Conservation (phyloP, 1,140 invertebrate genomes). For the Scaptomyza montana region DNA sequence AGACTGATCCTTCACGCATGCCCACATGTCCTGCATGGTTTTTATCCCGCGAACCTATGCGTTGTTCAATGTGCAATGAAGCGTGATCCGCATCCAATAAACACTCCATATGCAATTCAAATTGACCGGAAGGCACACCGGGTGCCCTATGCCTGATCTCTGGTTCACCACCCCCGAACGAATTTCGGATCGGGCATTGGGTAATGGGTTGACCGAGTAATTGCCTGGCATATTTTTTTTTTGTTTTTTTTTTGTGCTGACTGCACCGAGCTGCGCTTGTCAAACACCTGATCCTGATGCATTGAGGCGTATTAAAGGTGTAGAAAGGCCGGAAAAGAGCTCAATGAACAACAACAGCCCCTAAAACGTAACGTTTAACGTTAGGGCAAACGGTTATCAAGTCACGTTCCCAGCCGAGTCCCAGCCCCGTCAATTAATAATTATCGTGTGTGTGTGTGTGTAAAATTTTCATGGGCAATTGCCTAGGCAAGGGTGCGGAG, state of each 20-base stretch:
- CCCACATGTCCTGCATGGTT: not conserved
- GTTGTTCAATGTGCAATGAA: constrained; percentile 53
- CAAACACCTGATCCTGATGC: constrained; percentile 79
- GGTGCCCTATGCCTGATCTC: too few relatives aligned
- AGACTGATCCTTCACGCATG: too few relatives aligned
- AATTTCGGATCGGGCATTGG: not conserved
- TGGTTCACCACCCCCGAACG: not conserved
- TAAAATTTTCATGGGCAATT: constrained; percentile 80
- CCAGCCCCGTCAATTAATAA: constrained; percentile 71
- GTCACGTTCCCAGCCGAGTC: not conserved
- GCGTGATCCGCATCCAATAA: constrained; percentile 73
- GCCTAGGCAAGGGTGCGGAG: constrained; percentile 27
- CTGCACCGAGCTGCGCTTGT: constrained; percentile 47
- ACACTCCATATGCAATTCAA: constrained; percentile 77
- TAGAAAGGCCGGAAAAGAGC: constrained; percentile 73
- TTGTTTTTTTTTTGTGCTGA: not conserved
- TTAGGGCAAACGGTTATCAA: constrained; percentile 25
- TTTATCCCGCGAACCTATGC: not conserved
- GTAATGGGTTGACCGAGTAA: constrained; percentile 27
- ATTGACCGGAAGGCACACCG: constrained; percentile 69
- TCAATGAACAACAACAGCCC: constrained; percentile 15
- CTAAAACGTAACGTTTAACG: constrained; percentile 20
- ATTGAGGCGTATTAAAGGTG: constrained; percentile 80
- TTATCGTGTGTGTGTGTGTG: constrained; percentile 57
- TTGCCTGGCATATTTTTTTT: constrained; percentile 28